These are phyloP conservation scores for Antheraea pernyi DNA, from an alignment of 1,140 invertebrate species.

Conservation along the genomic window DNA sequence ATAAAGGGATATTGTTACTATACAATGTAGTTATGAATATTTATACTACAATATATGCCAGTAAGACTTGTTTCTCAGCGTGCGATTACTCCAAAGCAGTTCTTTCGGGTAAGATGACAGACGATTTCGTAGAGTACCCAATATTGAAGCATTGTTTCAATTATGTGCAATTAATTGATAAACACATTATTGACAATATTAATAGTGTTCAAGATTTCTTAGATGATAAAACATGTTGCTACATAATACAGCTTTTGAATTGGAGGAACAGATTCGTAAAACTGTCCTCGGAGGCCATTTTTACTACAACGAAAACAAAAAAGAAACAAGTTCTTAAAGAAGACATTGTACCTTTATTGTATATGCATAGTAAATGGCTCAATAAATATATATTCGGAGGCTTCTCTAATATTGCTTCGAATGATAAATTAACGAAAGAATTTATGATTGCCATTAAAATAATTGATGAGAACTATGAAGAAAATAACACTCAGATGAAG, in stretches of 20 bases:
- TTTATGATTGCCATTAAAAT: constrained; percentile 35
- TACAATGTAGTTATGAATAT: constrained; percentile 51
- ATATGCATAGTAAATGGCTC: constrained; percentile 80
- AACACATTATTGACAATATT: constrained; percentile 53
- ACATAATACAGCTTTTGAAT: constrained; percentile 59
- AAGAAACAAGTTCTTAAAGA: constrained; percentile 57
- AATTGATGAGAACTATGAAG: constrained; percentile 32
- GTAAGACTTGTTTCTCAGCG: constrained; percentile 45
- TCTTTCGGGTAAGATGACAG: constrained; percentile 48
- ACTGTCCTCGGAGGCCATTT: constrained; percentile 47
- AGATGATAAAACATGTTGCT: constrained; percentile 41
- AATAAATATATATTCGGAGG: constrained; percentile 71
- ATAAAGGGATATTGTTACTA: constrained; percentile 43
- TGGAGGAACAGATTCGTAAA: constrained; percentile 75
- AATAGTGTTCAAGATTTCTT: constrained; percentile 33
- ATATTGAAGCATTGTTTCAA: constrained; percentile 70
- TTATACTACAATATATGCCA: constrained; percentile 9
- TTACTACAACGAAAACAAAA: constrained; percentile 50
- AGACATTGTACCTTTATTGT: constrained; percentile 66
- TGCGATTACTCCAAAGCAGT: constrained; percentile 66
- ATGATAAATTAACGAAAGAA: constrained; percentile 27
- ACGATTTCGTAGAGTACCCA: constrained; percentile 75
- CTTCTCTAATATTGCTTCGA: constrained; percentile 42
- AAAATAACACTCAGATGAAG: constrained; percentile 37
- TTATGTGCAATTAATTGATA: constrained; percentile 62